These are phyloP conservation scores for Macaria notata DNA, from an alignment of 2,888 invertebrate species.

Conservation along the genomic window DNA sequence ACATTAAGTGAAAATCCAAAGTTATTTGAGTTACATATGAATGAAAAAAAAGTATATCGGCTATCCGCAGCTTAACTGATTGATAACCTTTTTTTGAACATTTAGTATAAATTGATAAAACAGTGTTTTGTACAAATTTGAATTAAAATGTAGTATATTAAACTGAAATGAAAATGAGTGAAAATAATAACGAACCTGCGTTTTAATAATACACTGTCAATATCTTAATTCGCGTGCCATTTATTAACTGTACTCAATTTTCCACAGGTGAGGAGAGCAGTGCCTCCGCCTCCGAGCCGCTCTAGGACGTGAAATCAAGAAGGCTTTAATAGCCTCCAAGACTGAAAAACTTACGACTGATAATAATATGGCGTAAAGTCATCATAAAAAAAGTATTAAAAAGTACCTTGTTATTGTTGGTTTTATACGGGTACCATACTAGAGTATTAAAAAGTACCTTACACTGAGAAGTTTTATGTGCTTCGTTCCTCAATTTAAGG, in stretches of 20 bases:
- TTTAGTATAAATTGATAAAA: background rate
- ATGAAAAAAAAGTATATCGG: background rate
- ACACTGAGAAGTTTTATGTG: too few relatives aligned
- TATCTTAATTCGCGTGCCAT: background rate
- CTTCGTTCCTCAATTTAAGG: too few relatives aligned
- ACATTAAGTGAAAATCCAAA: too few relatives aligned
- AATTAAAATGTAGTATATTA: background rate
- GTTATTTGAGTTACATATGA: background rate
- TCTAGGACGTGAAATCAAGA: constrained; percentile 88
- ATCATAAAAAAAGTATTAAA: too few relatives aligned
- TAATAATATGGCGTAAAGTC: too few relatives aligned
- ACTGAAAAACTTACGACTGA: too few relatives aligned
- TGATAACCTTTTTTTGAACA: background rate
- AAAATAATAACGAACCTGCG: too few relatives aligned
- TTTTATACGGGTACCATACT: too few relatives aligned
- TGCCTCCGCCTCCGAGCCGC: constrained; percentile 92
- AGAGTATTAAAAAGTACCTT: too few relatives aligned
- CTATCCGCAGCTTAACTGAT: background rate
- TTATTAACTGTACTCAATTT: constrained; percentile 2
- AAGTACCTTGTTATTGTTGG: too few relatives aligned
- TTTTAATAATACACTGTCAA: too few relatives aligned
- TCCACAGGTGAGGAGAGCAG: constrained; percentile 88
- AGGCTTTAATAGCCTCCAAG: constrained; percentile 56
- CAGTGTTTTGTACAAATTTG: background rate
- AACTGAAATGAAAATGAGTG: background rate